Evolutionary conservation across 2,113 vertebrate species (phyloP).

Genomic region (Chitala chitala): DNA sequence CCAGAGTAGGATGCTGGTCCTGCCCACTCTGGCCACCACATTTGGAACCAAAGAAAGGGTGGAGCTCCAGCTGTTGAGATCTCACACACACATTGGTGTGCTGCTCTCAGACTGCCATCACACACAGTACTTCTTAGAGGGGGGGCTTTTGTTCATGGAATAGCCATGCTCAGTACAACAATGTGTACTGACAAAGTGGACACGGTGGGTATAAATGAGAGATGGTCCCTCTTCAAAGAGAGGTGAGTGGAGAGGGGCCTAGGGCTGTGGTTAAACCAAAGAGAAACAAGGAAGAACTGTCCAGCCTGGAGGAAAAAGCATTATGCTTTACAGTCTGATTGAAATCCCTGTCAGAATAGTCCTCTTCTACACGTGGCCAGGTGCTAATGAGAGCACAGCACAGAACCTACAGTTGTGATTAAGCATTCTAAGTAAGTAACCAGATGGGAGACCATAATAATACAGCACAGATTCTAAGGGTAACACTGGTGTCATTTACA

Average conservation of each 20-base stretch:
- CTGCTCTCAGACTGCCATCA: constrained; percentile 6
- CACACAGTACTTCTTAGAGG: constrained; percentile 12
- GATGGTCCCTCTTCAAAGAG: not conserved
- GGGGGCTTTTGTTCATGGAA: constrained; percentile 17
- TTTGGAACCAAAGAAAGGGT: constrained; percentile 26
- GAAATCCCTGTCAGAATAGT: too few species aligned
- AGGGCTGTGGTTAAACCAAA: not conserved
- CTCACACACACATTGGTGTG: constrained; percentile 34
- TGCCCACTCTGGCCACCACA: not conserved
- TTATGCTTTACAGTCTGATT: not conserved
- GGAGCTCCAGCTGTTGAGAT: constrained; percentile 28
- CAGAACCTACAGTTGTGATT: not conserved
- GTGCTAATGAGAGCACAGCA: not conserved
- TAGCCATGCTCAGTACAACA: not conserved
- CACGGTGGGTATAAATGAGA: not conserved
- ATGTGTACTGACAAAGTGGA: not conserved
- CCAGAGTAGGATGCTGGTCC: constrained; percentile 38
- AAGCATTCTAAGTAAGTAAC: not conserved
- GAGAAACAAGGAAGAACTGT: not conserved
- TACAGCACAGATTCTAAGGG: not conserved
- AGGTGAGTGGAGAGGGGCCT: not conserved
- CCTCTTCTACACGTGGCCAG: not conserved
- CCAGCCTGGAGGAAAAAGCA: not conserved
- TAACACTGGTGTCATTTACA: not conserved
- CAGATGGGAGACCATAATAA: not conserved